Evolutionary conservation across 2,888 invertebrate species (phyloP).

Genomic region (Gibbula magus): DNA sequence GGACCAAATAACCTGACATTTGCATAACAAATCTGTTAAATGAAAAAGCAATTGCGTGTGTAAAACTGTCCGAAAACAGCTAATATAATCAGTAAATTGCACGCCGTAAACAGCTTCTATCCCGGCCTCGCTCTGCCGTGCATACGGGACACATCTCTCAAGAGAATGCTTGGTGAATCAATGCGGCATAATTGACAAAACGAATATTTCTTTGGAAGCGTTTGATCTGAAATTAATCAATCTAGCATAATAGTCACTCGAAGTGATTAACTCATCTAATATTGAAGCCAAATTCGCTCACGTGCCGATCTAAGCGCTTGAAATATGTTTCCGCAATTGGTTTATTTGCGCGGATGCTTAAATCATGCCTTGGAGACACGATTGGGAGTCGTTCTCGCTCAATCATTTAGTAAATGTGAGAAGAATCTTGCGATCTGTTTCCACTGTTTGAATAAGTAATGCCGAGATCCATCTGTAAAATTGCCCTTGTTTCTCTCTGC

Average conservation of each 20-base stretch:
- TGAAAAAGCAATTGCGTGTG: conserved; percentile 48
- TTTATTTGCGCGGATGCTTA: conserved; percentile 17
- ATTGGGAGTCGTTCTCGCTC: not conserved
- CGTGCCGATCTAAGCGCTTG: conserved; percentile 18
- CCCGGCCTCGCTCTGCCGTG: not conserved
- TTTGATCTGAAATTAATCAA: conserved; percentile 33
- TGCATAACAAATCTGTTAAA: conserved; percentile 58
- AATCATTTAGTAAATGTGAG: conserved; percentile 23
- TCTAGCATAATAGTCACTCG: conserved; percentile 19
- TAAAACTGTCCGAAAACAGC: conserved; percentile 44
- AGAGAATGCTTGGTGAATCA: conserved; percentile 25
- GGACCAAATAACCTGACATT: conserved; percentile 40
- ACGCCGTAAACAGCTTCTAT: conserved; percentile 11
- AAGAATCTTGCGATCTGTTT: conserved; percentile 7
- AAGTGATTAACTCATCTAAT: conserved; percentile 30
- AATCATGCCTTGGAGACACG: conserved; percentile 21
- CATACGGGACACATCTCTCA: not conserved
- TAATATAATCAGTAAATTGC: conserved; percentile 45
- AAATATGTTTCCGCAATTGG: conserved; percentile 26
- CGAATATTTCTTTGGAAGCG: conserved; percentile 29
- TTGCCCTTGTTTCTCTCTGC: not conserved
- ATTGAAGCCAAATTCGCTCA: conserved; percentile 24
- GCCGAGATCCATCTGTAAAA: conserved; percentile 12
- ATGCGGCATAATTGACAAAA: conserved; percentile 33
- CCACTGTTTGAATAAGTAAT: conserved; percentile 26